phyloP scores from a whole-genome alignment of 92 coral and sea anemone genomes.

The Bergia puertoricense region DNA sequence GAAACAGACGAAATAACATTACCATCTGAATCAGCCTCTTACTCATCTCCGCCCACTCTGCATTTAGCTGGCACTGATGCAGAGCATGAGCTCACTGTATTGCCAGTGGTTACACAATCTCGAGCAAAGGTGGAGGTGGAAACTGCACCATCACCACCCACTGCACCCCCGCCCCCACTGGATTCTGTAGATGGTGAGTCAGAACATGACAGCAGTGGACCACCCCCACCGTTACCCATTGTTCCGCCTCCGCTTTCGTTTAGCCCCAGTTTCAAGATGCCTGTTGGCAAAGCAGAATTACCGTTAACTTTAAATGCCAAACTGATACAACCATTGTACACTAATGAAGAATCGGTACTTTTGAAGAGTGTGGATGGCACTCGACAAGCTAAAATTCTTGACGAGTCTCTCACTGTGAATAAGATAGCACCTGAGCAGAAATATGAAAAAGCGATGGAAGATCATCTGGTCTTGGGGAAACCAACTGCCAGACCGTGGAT shows the following conservation, averaged over 20 bases:
- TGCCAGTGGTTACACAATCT: neutral
- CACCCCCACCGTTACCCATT: conserved; percentile 26
- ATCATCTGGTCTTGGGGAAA: neutral
- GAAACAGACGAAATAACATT: neutral
- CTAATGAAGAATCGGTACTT: neutral
- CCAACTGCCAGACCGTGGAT: neutral
- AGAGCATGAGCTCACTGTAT: neutral
- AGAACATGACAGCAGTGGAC: neutral
- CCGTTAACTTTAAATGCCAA: conserved; percentile 6
- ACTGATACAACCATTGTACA: neutral
- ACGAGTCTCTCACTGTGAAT: neutral
- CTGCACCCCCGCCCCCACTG: conserved; percentile 51
- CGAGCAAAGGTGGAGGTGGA: neutral
- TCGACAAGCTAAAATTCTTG: neutral
- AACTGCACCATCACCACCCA: conserved; percentile 24
- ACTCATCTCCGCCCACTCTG: neutral
- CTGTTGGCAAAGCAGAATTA: neutral
- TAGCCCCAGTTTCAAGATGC: conserved; percentile 45
- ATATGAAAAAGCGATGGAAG: neutral
- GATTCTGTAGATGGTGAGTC: conserved; percentile 19
- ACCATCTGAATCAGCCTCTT: neutral
- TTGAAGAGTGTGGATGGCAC: neutral
- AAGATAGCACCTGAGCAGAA: neutral
- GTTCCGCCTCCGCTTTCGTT: conserved; percentile 60
- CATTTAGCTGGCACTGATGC: neutral